Base-by-base conservation (phyloP, 92 coral and sea anemone species). In the Porites cylindrica region DNA sequence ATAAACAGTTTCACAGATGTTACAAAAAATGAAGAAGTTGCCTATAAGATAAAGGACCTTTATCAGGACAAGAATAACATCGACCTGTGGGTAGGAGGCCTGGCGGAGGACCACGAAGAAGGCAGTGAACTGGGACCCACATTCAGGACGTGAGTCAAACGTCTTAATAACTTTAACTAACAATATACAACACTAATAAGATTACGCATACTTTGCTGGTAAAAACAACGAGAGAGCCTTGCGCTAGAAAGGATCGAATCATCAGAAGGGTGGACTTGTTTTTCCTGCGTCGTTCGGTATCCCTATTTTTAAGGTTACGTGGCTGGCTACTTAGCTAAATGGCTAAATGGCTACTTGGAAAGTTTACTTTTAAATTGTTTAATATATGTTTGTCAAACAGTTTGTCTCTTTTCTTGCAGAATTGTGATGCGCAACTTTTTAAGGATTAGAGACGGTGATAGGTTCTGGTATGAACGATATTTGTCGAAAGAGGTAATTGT, bases 61-160 rank as follows among this genome's bases (percentile, higher is more conserved):
- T 96, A 96, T 56, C 89, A 93, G 18, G 82, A 90, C 59, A 85
- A 78, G 53, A 73, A 92, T 89, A 94, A 92, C 77, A 77, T 96
- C 59, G 98, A 96, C 78, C 77, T 96, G 65, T 96, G 98, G 98
- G 98, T 96, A 32, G 98, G 98, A 68, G 98, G 98, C 52, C 70
- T 96, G 61, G 98, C 98, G 65, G 98, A 96, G 85, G 91, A 96
- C 21, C 98, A 96, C 88, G 94, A 94, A 78, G 71, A 73, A 10
- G 96, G 96, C 43, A 94, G 98, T 85, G 98, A 96, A 92, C 89
- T 96, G 88, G 98, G 98, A 19, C 95, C 86, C 21, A 94, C 98
- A 20, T 96, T 96, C 47, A 93, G 95, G 83, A 94, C 83, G 98
- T 94, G 86, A 93, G 96, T 73, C 21, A 5, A 21, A 4, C 20